Conservation (phyloP, 2,113 vertebrate species). For the Numenius arquata region DNA sequence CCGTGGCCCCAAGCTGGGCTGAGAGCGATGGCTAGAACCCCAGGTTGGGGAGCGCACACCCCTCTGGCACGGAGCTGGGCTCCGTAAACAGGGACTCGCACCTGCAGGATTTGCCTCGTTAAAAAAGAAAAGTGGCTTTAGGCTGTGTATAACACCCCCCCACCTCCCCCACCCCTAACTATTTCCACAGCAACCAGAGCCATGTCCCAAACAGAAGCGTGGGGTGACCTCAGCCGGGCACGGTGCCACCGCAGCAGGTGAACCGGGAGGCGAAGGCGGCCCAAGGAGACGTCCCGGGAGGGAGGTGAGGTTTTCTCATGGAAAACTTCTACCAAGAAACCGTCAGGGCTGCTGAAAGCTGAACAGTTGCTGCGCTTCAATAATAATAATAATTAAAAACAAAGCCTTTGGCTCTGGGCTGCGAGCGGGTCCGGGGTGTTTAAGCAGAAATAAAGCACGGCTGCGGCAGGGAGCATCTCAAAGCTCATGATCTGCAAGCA, state of each 20-base stretch:
- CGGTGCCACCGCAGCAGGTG: neutral
- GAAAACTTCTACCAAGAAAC: neutral
- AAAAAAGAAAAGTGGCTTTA: neutral
- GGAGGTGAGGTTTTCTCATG: neutral
- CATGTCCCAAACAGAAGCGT: neutral
- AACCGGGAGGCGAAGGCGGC: rapidly evolving
- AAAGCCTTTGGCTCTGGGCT: neutral
- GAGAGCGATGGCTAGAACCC: neutral
- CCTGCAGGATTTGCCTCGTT: slow-evolving; percentile 37
- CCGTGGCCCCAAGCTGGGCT: neutral
- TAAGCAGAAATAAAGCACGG: neutral
- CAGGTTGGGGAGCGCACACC: rapidly evolving
- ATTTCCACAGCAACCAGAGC: slow-evolving; percentile 24
- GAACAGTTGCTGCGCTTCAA: neutral
- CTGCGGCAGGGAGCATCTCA: neutral
- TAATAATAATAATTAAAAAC: no score
- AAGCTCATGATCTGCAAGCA: neutral
- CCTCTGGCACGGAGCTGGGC: neutral
- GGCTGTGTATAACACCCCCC: neutral
- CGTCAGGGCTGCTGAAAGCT: neutral
- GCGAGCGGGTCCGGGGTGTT: rapidly evolving
- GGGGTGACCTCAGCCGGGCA: slow-evolving; percentile 6
- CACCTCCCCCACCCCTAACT: neutral
- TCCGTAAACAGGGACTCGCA: neutral
- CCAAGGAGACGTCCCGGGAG: neutral